Evolutionary conservation across 1,140 invertebrate species (phyloP).

Genomic region (Drosophila mauritiana): DNA sequence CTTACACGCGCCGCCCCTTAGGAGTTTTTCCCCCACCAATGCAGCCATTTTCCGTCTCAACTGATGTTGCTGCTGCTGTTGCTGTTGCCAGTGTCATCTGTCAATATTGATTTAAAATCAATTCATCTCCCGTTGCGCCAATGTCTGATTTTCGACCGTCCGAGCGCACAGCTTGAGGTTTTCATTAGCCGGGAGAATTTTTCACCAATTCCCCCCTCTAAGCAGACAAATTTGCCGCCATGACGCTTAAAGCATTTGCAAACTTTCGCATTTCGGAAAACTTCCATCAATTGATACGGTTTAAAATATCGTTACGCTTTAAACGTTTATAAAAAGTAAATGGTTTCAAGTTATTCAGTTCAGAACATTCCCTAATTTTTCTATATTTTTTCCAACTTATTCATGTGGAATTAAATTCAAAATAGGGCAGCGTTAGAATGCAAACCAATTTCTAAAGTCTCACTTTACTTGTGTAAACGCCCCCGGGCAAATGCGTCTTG

Average conservation of each 20-base stretch:
- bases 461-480: constrained; percentile 31
- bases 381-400: too few relatives aligned
- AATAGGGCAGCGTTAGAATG: too few relatives aligned
- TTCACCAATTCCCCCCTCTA: constrained; percentile 6
- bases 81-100: constrained; percentile 67
- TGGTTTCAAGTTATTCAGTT: too few relatives aligned
- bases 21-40: background rate
- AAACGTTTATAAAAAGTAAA: too few relatives aligned
- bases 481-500: constrained; percentile 30
- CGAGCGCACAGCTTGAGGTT: constrained; percentile 67
- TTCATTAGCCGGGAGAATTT: constrained; percentile 59
- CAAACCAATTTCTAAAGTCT: constrained; percentile 7
- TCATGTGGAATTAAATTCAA: too few relatives aligned
- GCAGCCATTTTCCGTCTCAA: constrained; percentile 27
- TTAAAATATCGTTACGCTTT: too few relatives aligned
- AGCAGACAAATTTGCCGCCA: constrained; percentile 3
- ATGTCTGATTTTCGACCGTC: constrained; percentile 61
- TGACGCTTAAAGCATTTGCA: background rate
- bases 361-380: too few relatives aligned
- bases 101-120: constrained; percentile 83
- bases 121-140: constrained; percentile 75
- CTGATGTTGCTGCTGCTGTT: constrained; percentile 10
- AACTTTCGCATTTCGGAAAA: background rate
- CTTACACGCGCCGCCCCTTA: background rate
- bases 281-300: too few relatives aligned